Percentiles rank a stretch among this genome's conserved stretches.
These are phyloP conservation scores for Galaxias olidus DNA, from an alignment of 2,797 vertebrate genomes.

Conservation along the genomic window DNA sequence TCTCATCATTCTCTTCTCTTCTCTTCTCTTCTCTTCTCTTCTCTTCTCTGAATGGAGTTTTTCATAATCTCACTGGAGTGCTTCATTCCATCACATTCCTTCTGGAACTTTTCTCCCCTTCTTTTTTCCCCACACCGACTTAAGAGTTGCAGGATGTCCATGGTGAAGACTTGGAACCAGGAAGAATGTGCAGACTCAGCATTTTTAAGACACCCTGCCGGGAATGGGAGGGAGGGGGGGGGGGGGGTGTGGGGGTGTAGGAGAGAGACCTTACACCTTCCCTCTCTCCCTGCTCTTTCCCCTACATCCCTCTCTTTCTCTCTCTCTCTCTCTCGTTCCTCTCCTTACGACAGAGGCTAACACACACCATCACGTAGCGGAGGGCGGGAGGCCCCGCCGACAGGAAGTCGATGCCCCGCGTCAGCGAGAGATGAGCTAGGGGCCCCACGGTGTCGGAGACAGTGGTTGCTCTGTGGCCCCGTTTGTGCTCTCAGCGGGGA, in stretches of 20 bases:
- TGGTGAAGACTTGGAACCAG: background rate
- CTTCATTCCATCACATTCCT: conserved; percentile 50
- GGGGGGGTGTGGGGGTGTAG: conserved; percentile 21
- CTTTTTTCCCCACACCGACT: conserved; percentile 21
- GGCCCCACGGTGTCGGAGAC: conserved; percentile 62
- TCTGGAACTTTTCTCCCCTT: conserved; percentile 54
- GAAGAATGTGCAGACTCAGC: conserved; percentile 50
- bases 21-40: background rate
- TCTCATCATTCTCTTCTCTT: too few species aligned
- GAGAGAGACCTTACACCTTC: background rate
- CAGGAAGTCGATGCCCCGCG: conserved; percentile 62
- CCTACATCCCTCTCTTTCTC: conserved; percentile 38
- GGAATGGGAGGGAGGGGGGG: conserved; percentile 24
- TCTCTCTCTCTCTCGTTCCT: conserved; percentile 32
- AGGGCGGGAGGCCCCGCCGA: conserved; percentile 65
- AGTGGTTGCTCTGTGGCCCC: conserved; percentile 66
- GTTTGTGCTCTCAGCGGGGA: conserved; percentile 45
- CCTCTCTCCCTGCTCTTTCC: conserved; percentile 21
- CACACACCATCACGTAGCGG: conserved; percentile 56
- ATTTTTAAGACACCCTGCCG: too few species aligned
- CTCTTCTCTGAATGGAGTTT: background rate
- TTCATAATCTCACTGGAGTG: conserved; percentile 13
- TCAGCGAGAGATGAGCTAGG: conserved; percentile 47
- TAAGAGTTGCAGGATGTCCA: background rate
- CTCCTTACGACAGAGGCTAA: conserved; percentile 56